Base-by-base conservation (phyloP, 2,113 vertebrate species). In the Cochlearius cochlearius region DNA sequence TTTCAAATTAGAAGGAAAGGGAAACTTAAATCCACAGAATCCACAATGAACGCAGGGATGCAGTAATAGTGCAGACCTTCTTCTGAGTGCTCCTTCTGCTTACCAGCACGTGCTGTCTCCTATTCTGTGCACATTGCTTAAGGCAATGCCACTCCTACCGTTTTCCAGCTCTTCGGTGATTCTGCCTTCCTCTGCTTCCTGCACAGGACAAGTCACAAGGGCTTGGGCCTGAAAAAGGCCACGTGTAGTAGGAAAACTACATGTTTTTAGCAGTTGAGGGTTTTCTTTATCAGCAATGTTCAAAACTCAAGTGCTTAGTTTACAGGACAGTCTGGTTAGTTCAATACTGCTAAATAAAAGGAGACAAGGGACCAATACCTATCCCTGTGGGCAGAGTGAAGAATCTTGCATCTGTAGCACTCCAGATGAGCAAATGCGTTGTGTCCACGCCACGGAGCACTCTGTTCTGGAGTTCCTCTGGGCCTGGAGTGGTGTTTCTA, bases 1-100 rank as follows among this genome's bases (percentile, higher is more conserved):
- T 96, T 75, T 83, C 92, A 88, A 90, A 87, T 63, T 56, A 90
- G 76, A 97, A 97, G 88, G 91, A 96, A 96, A 97, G 79, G 62
- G 97, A 97, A 97, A 80, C 86, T 95, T 53, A 91, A 97, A 91
- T 73, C 93, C 87, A 59, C 6, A 63, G 45, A 68, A 77, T 56
- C 32, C 32, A 19, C 32, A 50, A 19, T 23, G 32, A 53, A 77
- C 86, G 43, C 23, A 67, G 63, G 15, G 90, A 52, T 19, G 50
- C 22, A 56, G 22, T 60, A 52, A 15, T 8, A 19, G 21, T 39
- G 36, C 20, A 71, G 60, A 17, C 21, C 22, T 43, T 58, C 29
- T 77, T 81, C 58, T 38, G 71, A 55, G 19, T 12, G n/a, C 7
- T 82, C 13, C 47, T 79, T 92, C 32, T 86, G 17, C 43, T 69